These are phyloP conservation scores for Phaonia tiefii DNA, from an alignment of 2,888 invertebrate genomes.

Conservation along the genomic window DNA sequence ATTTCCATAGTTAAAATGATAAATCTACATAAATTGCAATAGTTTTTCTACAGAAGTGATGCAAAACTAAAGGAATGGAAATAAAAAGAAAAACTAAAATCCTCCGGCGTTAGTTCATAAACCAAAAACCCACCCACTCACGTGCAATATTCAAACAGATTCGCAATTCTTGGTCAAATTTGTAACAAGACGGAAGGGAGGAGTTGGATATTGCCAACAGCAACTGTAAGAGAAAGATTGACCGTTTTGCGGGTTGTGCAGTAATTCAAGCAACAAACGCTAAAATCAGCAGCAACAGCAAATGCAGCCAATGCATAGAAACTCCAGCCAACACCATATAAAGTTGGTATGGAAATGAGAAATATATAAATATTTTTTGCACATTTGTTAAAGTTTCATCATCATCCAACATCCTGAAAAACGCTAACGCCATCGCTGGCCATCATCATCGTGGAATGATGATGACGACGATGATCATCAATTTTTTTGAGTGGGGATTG, in stretches of 20 bases:
- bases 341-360: slow-evolving; percentile 54
- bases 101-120: slow-evolving; percentile 9
- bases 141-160: slow-evolving; percentile 47
- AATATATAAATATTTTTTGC: slow-evolving; percentile 33
- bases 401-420: slow-evolving; percentile 3
- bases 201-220: not conserved
- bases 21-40: slow-evolving; percentile 66
- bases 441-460: slow-evolving; percentile 45
- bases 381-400: slow-evolving; percentile 58
- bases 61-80: not conserved
- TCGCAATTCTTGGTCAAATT: not conserved
- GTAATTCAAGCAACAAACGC: no score
- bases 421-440: not conserved
- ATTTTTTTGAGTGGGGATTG: not conserved
- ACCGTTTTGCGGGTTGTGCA: slow-evolving; percentile 47
- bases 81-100: slow-evolving; percentile 7
- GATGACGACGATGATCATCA: slow-evolving; percentile 12
- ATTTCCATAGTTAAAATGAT: slow-evolving; percentile 76
- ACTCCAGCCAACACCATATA: slow-evolving; percentile 43
- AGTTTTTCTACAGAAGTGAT: slow-evolving; percentile 38
- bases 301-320: not conserved
- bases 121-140: slow-evolving; percentile 9
- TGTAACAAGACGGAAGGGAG: not conserved
- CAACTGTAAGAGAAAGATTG: slow-evolving; percentile 28
- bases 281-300: slow-evolving; percentile 19